phyloP scores from a whole-genome alignment of 1,140 invertebrate genomes.

The Drosophila quadrilineata region DNA sequence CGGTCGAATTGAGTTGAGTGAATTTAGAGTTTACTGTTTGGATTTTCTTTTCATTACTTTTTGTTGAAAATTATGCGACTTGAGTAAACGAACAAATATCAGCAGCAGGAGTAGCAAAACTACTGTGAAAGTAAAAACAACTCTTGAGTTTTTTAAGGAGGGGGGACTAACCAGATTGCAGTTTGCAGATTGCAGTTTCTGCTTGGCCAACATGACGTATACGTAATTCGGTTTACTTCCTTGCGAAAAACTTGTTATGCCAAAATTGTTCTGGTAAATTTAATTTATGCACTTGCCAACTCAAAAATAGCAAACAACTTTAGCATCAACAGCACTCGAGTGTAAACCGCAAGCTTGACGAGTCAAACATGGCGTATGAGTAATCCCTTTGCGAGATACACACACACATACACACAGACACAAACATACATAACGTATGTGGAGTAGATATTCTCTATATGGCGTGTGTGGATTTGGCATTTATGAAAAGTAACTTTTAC shows the following conservation, averaged over 20 bases:
- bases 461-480: conserved; percentile 23
- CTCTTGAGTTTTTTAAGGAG: too few relatives aligned
- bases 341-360: conserved; percentile 36
- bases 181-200: too few relatives aligned
- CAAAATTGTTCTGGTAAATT: conserved; percentile 47
- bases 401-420: too few relatives aligned
- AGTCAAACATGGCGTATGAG: conserved; percentile 50
- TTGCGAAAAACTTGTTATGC: conserved; percentile 36
- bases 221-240: conserved; percentile 10
- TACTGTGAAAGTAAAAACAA: conserved; percentile 9
- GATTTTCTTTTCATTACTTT: conserved; percentile 37
- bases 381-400: conserved; percentile 23
- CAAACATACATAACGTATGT: background rate
- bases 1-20: conserved; percentile 15
- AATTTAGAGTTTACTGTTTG: conserved; percentile 14
- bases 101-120: conserved; percentile 2
- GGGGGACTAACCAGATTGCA: conserved; percentile 21
- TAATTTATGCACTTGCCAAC: conserved; percentile 58
- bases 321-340: conserved; percentile 26
- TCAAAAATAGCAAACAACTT: conserved; percentile 33
- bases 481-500: conserved; percentile 37
- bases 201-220: conserved; percentile 26
- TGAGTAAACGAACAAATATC: conserved; percentile 6
- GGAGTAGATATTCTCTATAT: background rate
- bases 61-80: conserved; percentile 17